Evolutionary conservation across 2,797 vertebrate species (phyloP).

Genomic region (Poeciliopsis paucimaculata): DNA sequence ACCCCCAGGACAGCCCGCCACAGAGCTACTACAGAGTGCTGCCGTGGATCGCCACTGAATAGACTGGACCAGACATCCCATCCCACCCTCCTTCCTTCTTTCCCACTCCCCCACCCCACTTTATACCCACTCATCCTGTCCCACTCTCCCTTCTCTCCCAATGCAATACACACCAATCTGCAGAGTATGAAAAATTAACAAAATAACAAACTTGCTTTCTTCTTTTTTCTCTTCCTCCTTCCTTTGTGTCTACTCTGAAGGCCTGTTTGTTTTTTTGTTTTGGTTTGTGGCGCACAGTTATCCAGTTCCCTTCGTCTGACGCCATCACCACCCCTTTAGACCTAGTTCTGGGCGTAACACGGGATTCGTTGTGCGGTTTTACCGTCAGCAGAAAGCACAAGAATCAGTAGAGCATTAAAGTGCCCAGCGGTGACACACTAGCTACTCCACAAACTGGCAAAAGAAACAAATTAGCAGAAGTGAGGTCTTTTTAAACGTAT

Average conservation of each 20-base stretch:
- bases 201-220: slow-evolving; percentile 81
- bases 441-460: slow-evolving; percentile 60
- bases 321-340: slow-evolving; percentile 69
- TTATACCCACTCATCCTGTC: slow-evolving; percentile 70
- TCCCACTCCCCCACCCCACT: slow-evolving; percentile 63
- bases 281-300: slow-evolving; percentile 71
- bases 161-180: slow-evolving; percentile 78
- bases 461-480: slow-evolving; percentile 65
- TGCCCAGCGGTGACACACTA: slow-evolving; percentile 44
- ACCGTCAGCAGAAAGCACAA: slow-evolving; percentile 56
- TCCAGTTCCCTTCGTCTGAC: slow-evolving; percentile 62
- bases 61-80: slow-evolving; percentile 73
- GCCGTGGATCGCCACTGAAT: slow-evolving; percentile 97
- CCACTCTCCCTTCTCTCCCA: slow-evolving; percentile 24
- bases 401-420: slow-evolving; percentile 47
- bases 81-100: background rate
- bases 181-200: slow-evolving; percentile 83
- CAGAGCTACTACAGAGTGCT: slow-evolving; percentile 99
- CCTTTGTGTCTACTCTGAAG: slow-evolving; percentile 65
- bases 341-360: slow-evolving; percentile 51
- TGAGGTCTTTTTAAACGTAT: slow-evolving; percentile 56
- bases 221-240: slow-evolving; percentile 75
- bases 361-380: slow-evolving; percentile 56
- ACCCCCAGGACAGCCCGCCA: slow-evolving; percentile 95
- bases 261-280: slow-evolving; percentile 71